These are phyloP conservation scores for Manduca sexta DNA, from an alignment of 1,140 invertebrate species.

Conservation along the genomic window DNA sequence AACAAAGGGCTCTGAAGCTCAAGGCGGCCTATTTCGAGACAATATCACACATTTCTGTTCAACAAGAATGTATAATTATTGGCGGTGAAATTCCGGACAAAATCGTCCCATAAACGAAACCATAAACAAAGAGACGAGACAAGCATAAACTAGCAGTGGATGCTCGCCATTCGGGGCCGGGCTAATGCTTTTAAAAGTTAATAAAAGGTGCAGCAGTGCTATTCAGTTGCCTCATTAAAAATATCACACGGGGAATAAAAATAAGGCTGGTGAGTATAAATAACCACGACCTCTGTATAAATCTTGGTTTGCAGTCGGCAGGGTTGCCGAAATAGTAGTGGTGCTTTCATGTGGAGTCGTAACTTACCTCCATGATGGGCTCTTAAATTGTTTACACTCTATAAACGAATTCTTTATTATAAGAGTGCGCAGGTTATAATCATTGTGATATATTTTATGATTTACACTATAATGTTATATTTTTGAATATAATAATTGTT, in stretches of 20 bases:
- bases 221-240: conserved; percentile 56
- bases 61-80: background rate
- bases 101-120: conserved; percentile 10
- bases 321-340: conserved; percentile 31
- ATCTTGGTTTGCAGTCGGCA: conserved; percentile 56
- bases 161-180: conserved; percentile 24
- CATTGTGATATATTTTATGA: too few relatives aligned
- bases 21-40: too few relatives aligned
- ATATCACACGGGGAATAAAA: conserved; percentile 59
- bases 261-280: conserved; percentile 57
- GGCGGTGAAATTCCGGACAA: conserved; percentile 8
- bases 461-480: too few relatives aligned
- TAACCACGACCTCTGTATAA: conserved; percentile 57
- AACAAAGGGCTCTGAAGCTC: too few relatives aligned
- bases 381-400: too few relatives aligned
- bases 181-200: conserved; percentile 49
- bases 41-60: too few relatives aligned
- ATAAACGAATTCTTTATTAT: too few relatives aligned
- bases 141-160: conserved; percentile 15
- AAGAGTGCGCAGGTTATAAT: too few relatives aligned
- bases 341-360: background rate
- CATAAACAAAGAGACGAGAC: conserved; percentile 20
- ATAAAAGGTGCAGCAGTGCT: conserved; percentile 49
- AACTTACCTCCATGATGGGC: too few relatives aligned
- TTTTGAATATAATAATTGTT: too few relatives aligned